Percentiles rank a stretch among this genome's conserved stretches.
These are phyloP conservation scores for Julus scanicus DNA, from an alignment of 2,888 invertebrate species.

Conservation along the genomic window DNA sequence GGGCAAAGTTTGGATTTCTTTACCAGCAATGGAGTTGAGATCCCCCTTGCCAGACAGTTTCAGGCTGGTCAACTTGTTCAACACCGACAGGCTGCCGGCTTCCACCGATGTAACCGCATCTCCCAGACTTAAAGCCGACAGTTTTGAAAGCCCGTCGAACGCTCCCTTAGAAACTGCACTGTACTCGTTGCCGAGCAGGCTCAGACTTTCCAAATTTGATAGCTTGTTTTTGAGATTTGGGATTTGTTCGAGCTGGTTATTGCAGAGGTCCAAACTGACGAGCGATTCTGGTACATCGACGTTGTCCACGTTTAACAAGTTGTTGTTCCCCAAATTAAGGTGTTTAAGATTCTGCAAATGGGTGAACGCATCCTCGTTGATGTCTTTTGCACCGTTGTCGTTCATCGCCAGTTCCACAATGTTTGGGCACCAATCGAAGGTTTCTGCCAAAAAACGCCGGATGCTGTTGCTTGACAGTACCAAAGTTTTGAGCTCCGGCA, in stretches of 20 bases:
- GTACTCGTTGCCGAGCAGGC: conserved; percentile 13
- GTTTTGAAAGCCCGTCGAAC: not conserved
- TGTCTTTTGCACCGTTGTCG: not conserved
- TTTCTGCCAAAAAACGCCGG: not conserved
- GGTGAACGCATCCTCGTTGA: not conserved
- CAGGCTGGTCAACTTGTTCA: not conserved
- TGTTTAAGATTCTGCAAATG: not conserved
- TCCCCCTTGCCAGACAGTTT: not conserved
- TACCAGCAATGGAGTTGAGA: not conserved
- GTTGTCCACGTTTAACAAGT: not conserved
- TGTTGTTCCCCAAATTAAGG: conserved; percentile 36
- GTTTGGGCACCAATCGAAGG: conserved; percentile 41
- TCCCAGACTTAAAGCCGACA: conserved; percentile 19
- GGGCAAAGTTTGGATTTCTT: conserved; percentile 20
- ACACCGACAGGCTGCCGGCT: not conserved
- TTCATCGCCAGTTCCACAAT: not conserved
- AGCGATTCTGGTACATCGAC: conserved; percentile 29
- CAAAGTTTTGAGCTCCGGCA: not conserved
- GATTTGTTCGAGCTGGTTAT: conserved; percentile 32
- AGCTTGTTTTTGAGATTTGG: not conserved
- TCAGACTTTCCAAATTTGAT: not conserved
- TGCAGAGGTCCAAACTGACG: conserved; percentile 31
- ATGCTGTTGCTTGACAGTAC: conserved; percentile 28
- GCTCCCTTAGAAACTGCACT: not conserved
- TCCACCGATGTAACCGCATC: conserved; percentile 36